A percentile compares a stretch with the other conserved stretches of the same genome.
Evolutionary conservation across 1,140 invertebrate genomes (phyloP).

Genomic region (Drosophila sucinea): DNA sequence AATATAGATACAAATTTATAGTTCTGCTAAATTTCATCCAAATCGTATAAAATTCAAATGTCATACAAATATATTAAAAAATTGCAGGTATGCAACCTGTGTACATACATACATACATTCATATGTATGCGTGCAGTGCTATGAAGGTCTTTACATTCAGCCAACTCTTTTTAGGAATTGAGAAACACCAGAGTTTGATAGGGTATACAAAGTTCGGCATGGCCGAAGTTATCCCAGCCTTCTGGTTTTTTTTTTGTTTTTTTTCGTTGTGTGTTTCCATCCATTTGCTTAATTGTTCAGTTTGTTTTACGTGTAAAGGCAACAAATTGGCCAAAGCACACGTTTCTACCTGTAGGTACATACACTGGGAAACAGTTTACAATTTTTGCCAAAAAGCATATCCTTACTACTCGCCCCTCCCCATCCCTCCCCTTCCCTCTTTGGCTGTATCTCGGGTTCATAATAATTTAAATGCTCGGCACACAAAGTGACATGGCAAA

Average conservation of each 20-base stretch:
- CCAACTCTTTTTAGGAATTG: too few species aligned
- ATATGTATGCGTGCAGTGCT: too few species aligned
- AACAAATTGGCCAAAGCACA: slow-evolving; percentile 78
- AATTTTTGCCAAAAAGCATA: slow-evolving; percentile 24
- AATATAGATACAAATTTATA: too few species aligned
- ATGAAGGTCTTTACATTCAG: too few species aligned
- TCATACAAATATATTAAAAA: too few species aligned
- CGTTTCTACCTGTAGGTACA: slow-evolving; percentile 46
- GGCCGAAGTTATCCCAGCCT: too few species aligned
- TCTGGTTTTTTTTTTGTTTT: too few species aligned
- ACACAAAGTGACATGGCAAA: slow-evolving; percentile 79
- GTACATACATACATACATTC: too few species aligned
- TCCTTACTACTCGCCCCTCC: background rate
- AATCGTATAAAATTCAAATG: too few species aligned
- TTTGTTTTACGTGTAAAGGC: slow-evolving; percentile 79
- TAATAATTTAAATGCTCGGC: slow-evolving; percentile 82
- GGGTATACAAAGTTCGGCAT: background rate
- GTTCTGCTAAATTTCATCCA: too few species aligned
- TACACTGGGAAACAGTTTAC: slow-evolving; percentile 4
- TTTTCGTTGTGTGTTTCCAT: slow-evolving; percentile 38
- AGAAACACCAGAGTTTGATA: too few species aligned
- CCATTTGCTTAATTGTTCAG: slow-evolving; percentile 80
- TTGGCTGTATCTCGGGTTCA: slow-evolving; percentile 51
- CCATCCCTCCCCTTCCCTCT: background rate
- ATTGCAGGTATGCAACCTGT: too few species aligned